A percentile compares a stretch with the other conserved stretches of the same genome.
phyloP scores from a whole-genome alignment of 2,797 vertebrate species.

The Odontamblyopus rebecca region DNA sequence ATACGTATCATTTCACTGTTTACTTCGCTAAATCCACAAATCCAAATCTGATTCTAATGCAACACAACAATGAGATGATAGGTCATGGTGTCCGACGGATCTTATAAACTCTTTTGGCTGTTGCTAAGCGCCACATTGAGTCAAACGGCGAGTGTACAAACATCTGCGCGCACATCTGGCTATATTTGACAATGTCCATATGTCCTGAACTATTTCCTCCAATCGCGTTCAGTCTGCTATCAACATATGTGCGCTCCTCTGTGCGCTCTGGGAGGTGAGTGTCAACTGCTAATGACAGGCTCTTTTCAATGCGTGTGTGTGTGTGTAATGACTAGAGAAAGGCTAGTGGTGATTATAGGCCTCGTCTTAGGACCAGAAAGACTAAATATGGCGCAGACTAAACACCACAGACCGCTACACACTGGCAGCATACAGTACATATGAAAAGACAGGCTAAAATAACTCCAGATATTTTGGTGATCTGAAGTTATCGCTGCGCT shows the following conservation, averaged over 20 bases:
- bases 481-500: conserved; percentile 36
- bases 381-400: conserved; percentile 78
- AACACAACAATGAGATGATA: not conserved
- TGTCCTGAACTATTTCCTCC: conserved; percentile 4
- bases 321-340: conserved; percentile 73
- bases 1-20: not conserved
- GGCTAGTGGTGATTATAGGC: conserved; percentile 76
- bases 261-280: conserved; percentile 70
- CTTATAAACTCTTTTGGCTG: not conserved
- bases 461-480: conserved; percentile 56
- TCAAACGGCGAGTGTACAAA: not conserved
- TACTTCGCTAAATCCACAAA: not conserved
- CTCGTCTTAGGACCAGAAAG: conserved; percentile 65
- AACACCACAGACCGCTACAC: conserved; percentile 70
- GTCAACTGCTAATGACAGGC: conserved; percentile 73
- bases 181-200: conserved; percentile 3
- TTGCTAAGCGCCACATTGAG: conserved; percentile 5
- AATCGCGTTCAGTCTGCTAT: conserved; percentile 16
- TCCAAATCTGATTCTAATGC: not conserved
- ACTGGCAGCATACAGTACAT: conserved; percentile 61
- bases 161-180: conserved; percentile 8
- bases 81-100: not conserved
- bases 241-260: conserved; percentile 8
- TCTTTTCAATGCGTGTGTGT: conserved; percentile 35
- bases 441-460: conserved; percentile 61